phyloP scores from a whole-genome alignment of 2,888 invertebrate species.

The Caenorhabditis sp. region DNA sequence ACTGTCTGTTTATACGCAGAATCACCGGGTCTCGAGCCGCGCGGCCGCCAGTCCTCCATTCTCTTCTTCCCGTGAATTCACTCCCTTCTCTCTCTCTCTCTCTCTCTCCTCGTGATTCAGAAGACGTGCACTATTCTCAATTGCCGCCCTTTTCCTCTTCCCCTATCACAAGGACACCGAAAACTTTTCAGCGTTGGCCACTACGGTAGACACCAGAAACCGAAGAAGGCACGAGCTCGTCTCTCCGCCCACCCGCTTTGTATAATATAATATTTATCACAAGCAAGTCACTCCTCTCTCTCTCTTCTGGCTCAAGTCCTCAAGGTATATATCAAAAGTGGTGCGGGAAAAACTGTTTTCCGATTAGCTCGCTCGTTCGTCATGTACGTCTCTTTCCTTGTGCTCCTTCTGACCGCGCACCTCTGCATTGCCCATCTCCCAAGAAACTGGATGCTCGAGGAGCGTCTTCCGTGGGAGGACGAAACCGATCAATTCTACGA shows the following conservation, averaged over 20 bases:
- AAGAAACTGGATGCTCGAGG: constrained; percentile 32
- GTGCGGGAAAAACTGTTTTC: not conserved
- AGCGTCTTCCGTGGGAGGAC: constrained; percentile 9
- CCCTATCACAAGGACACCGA: not conserved
- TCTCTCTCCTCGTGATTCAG: too few species aligned
- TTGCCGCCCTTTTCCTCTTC: not conserved
- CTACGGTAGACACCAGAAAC: constrained; percentile 15
- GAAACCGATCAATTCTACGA: not conserved
- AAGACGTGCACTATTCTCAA: not conserved
- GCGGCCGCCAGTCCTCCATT: too few species aligned
- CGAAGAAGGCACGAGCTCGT: constrained; percentile 9
- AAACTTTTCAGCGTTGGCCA: not conserved
- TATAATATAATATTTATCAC: constrained; percentile 29
- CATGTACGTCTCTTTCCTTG: constrained; percentile 1
- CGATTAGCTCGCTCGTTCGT: not conserved
- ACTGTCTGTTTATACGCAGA: constrained; percentile 16
- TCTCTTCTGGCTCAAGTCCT: constrained; percentile 5
- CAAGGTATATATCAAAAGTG: constrained; percentile 6
- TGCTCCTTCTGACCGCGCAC: constrained; percentile 1
- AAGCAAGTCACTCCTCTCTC: constrained; percentile 31
- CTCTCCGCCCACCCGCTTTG: constrained; percentile 24
- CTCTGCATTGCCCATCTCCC: constrained; percentile 1
- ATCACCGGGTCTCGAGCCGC: not conserved
- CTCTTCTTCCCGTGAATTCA: too few species aligned
- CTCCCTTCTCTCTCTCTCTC: too few species aligned